These are phyloP conservation scores for Anorthoa munda DNA, from an alignment of 2,888 invertebrate genomes.

Conservation along the genomic window DNA sequence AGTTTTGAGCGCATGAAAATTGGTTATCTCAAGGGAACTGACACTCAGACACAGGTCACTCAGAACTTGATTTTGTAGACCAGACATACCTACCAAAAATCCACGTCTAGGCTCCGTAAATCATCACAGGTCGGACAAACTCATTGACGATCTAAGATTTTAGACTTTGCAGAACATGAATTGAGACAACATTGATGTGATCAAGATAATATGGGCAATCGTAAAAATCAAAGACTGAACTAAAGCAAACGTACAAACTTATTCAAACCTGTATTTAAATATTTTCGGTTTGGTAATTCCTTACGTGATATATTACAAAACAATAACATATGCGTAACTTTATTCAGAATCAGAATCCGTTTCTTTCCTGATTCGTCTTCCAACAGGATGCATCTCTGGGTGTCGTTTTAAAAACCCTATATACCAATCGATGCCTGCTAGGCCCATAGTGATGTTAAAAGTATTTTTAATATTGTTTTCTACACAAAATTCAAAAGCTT, in stretches of 20 bases:
- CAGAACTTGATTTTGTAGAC: no score
- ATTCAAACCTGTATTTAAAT: conserved; percentile 2
- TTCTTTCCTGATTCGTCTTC: background rate
- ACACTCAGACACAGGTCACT: no score
- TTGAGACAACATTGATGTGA: no score
- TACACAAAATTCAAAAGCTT: conserved; percentile 7
- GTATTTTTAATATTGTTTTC: conserved; percentile 6
- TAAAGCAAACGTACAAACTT: background rate
- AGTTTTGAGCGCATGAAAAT: background rate
- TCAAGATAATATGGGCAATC: no score
- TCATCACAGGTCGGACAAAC: no score
- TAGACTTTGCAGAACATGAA: no score
- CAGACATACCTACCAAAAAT: no score
- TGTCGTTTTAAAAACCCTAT: conserved; percentile 3
- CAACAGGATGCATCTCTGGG: background rate
- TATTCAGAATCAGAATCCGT: background rate
- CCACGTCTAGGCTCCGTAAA: no score
- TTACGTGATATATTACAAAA: background rate
- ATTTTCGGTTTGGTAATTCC: background rate
- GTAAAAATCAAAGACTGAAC: background rate
- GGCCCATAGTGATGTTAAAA: conserved; percentile 1
- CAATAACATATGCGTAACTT: background rate
- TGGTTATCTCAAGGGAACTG: no score
- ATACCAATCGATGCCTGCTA: background rate
- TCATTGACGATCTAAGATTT: no score